Base-by-base conservation (phyloP, 2,797 vertebrate genomes). In the Pangasius mekongensis region DNA sequence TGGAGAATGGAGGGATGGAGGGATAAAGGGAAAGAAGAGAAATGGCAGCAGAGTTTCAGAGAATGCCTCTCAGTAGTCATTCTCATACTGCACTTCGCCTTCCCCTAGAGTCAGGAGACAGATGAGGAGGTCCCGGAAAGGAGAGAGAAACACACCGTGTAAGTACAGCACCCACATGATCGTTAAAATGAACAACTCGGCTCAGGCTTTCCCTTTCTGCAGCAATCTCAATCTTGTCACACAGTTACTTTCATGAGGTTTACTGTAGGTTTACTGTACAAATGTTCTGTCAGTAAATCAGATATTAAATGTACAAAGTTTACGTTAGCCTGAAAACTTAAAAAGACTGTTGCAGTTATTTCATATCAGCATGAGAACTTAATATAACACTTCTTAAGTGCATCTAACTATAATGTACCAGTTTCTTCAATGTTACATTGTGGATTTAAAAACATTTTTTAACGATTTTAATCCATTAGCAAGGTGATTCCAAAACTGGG, bases 31-130 rank as follows among this genome's bases (percentile, higher is more conserved):
- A 84, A 82, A 90, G 91, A 92, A 88, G 89, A 93, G 90, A 90
- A 91, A 58, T 92, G 90, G 85, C 91, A 92, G 89, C 91, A 85
- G 89, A 87, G 64, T 87, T 74, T 90, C 77, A 88, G 91, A 91
- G 93, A 92, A 92, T 90, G 92, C 84, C 94, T 93, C 93, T 97
- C 95, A 97, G 94, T 97, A 96, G 93, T 96, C 96, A 95, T 97
- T 96, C 93, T 96, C 92, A 95, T 96, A 96, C 92, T 96, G 96
- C 93, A 94, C 94, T 94, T 95, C 95, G 94, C 91, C 96, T 97
- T 95, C 84, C 49, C n/a, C 77, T 60, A 87, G 58, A 88, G 87
- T 67, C 88, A 87, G 90, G 87, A 94, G 87, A 90, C 89, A 89
- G 85, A 92, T 88, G 93, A 92, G 88, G 77, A 94, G 76, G 5